phyloP scores from a whole-genome alignment of 2,888 invertebrate genomes.

The Osmoderma eremita region DNA sequence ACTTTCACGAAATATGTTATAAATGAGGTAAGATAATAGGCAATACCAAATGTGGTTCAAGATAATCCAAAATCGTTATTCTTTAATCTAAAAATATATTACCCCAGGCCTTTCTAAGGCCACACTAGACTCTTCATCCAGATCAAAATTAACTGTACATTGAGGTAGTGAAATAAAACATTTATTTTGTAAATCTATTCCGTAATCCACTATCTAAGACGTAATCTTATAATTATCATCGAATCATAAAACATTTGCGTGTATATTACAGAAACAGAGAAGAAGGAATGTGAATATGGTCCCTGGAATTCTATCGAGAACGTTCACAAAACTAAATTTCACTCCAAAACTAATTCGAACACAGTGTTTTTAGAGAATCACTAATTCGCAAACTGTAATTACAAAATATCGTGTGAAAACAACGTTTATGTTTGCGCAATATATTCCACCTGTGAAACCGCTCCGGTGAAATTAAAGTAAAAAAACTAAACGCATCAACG shows the following conservation, averaged over 20 bases:
- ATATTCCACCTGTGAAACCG: neutral
- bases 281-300: conserved; percentile 32
- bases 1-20: too few relatives aligned
- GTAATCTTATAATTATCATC: conserved; percentile 1
- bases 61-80: too few relatives aligned
- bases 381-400: conserved; percentile 30
- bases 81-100: too few relatives aligned
- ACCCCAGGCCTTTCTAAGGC: conserved; percentile 7
- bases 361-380: conserved; percentile 37
- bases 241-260: conserved; percentile 2
- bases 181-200: conserved; percentile 33
- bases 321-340: conserved; percentile 23
- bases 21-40: too few relatives aligned
- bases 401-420: conserved; percentile 1
- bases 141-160: conserved; percentile 2
- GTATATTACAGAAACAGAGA: conserved; percentile 8
- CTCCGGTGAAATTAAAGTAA: neutral
- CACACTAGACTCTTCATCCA: conserved; percentile 4
- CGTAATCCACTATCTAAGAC: conserved; percentile 2
- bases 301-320: conserved; percentile 17
- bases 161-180: conserved; percentile 6
- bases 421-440: conserved; percentile 5
- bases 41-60: too few relatives aligned
- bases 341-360: conserved; percentile 10
- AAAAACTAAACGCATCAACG: neutral